phyloP scores from a whole-genome alignment of 2,113 vertebrate species.

The Tragelaphus strepsiceros region DNA sequence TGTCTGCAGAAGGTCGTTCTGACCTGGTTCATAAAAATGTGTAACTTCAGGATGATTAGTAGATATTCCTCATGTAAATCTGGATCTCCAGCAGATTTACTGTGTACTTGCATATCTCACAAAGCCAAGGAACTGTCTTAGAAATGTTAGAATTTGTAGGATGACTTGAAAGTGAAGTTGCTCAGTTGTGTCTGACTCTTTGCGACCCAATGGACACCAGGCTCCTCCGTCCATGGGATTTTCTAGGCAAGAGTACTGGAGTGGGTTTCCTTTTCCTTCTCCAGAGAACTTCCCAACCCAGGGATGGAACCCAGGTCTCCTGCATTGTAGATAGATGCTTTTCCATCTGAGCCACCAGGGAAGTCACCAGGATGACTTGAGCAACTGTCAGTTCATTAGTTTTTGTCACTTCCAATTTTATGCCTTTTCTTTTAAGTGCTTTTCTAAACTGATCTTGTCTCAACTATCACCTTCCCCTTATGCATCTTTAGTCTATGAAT shows the following conservation, averaged over 20 bases:
- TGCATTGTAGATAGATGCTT: too few species aligned
- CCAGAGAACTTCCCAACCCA: too few species aligned
- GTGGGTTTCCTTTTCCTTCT: too few species aligned
- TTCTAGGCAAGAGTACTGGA: too few species aligned
- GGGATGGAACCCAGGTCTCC: too few species aligned
- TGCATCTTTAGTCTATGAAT: background rate
- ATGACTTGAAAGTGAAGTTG: background rate
- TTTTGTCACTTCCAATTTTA: background rate
- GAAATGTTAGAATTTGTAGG: fast-evolving
- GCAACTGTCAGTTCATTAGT: fast-evolving
- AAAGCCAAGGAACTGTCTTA: background rate
- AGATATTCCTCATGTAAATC: background rate
- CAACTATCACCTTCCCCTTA: background rate
- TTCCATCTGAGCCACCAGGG: too few species aligned
- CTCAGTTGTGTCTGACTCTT: too few species aligned
- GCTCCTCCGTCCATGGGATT: too few species aligned
- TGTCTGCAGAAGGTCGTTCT: background rate
- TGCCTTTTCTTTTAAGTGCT: background rate
- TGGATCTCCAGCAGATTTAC: background rate
- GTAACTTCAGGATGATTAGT: background rate
- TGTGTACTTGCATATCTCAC: background rate
- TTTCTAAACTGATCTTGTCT: background rate
- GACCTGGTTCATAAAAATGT: background rate
- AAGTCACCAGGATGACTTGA: background rate
- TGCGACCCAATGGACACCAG: too few species aligned